Evolutionary conservation across 92 coral and sea anemone species (phyloP), one percentile per base, ranked within the genome.

Genomic region (Anthopleura xanthogrammica): DNA sequence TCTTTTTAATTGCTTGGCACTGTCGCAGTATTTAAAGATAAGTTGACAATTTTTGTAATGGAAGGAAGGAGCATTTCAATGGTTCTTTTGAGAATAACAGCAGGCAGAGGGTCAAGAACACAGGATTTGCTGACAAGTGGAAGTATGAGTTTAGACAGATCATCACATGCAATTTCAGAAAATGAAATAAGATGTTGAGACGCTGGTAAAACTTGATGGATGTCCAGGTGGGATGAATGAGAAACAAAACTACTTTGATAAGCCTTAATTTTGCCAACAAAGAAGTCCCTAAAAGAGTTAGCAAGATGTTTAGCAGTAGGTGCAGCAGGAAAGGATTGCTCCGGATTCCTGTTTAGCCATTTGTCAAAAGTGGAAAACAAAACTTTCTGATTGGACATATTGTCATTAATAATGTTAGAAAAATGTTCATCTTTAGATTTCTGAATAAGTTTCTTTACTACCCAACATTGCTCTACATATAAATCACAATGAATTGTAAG

Each of bases 111-210:
- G 17, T 68, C 0, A 3, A 68, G 75, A 39, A 8, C 75, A 20
- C 75, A 68, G n/a, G 75, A 68, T 39, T 68, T 68, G 75, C 12
- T 39, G 75, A 68, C 39, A 22, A 68, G 41, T 68, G 75, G 75
- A 22, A 68, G 29, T 22, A 68, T 68, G 5, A 68, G 75, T 20
- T 68, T 68, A 14, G 75, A 56, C 60, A 56, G 19, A 22, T 68
- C 75, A 68, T 22, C 36, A 20, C 39, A 39, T 68, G 39, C 14
- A 68, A 68, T 68, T 3, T 16, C 75, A 68, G 75, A 68, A 12
- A 20, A 22, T 9, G 75, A 6, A 12, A 3, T 12, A 16, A 56
- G 14, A 56, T 56, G 19, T 56, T 12, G 6, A 56, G 60, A 56
- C 60, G 3, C 60, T 12, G 60, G 60, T 56, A 56, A 56, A 56